Percentiles rank a stretch among this genome's conserved stretches.
These are phyloP conservation scores for Dolichopus griseipennis DNA, from an alignment of 2,888 invertebrate species.

Conservation along the genomic window DNA sequence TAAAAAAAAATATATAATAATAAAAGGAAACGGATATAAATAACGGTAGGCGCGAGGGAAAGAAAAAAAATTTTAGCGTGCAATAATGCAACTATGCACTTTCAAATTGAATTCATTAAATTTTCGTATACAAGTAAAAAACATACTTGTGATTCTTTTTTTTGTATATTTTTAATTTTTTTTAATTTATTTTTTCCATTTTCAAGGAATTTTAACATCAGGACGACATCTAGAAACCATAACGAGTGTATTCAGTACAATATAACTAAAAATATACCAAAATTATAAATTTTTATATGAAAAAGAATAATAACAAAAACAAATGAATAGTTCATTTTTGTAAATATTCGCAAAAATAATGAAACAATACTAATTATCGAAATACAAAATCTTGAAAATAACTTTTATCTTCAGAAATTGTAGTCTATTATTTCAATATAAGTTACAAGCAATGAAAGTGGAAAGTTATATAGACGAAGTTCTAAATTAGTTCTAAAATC, in stretches of 20 bases:
- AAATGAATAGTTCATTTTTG: too few relatives aligned
- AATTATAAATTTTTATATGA: not conserved
- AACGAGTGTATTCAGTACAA: not conserved
- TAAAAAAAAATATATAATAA: not conserved
- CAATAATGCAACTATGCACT: conserved; percentile 1
- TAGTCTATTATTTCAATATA: too few relatives aligned
- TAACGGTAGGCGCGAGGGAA: not conserved
- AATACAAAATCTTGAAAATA: too few relatives aligned
- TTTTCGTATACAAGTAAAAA: not conserved
- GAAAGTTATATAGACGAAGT: too few relatives aligned
- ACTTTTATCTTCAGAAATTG: too few relatives aligned
- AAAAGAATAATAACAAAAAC: too few relatives aligned
- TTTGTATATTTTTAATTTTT: not conserved
- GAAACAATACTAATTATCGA: too few relatives aligned
- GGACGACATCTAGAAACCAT: not conserved
- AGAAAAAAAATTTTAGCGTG: not conserved
- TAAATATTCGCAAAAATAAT: too few relatives aligned
- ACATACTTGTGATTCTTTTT: not conserved
- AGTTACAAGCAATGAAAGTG: too few relatives aligned
- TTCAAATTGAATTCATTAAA: not conserved
- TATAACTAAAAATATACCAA: not conserved
- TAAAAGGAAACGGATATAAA: not conserved
- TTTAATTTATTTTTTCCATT: not conserved
- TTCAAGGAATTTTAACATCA: not conserved
- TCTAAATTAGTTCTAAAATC: too few relatives aligned